Percentiles rank a stretch among this genome's conserved stretches.
Evolutionary conservation across 1,140 invertebrate genomes (phyloP).

Genomic region (Amphibalanus amphitrite): DNA sequence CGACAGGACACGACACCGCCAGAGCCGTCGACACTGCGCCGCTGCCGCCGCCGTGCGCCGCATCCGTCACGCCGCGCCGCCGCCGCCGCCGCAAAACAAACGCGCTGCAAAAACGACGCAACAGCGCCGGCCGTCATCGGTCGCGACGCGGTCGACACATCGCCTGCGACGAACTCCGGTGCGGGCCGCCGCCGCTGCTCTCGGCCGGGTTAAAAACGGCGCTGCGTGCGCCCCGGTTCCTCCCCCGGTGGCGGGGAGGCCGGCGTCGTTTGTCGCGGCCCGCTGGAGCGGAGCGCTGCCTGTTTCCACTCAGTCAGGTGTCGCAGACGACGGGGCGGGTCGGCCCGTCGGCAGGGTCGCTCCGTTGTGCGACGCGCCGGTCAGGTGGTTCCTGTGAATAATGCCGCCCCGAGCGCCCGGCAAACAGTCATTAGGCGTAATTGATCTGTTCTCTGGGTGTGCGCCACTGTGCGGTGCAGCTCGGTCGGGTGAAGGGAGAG

Average conservation of each 20-base stretch:
- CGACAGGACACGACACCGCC: no score
- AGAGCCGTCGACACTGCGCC: no score
- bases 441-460: neutral
- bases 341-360: neutral
- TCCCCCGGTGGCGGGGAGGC: no score
- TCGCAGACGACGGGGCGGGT: neutral
- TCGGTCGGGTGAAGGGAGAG: no score
- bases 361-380: neutral
- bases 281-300: neutral
- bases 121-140: neutral
- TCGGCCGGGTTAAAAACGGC: no score
- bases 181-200: no score
- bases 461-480: no score
- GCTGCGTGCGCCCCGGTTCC: no score
- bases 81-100: neutral
- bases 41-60: neutral
- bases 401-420: neutral
- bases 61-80: neutral
- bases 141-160: neutral
- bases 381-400: neutral
- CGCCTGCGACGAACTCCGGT: neutral
- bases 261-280: neutral
- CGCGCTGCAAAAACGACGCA: neutral
- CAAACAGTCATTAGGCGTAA: conserved; percentile 1
- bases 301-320: neutral